Evolutionary conservation across 2,888 invertebrate species (phyloP), one percentile per base, ranked within the genome.

Genomic region (Thymelicus lineola): DNA sequence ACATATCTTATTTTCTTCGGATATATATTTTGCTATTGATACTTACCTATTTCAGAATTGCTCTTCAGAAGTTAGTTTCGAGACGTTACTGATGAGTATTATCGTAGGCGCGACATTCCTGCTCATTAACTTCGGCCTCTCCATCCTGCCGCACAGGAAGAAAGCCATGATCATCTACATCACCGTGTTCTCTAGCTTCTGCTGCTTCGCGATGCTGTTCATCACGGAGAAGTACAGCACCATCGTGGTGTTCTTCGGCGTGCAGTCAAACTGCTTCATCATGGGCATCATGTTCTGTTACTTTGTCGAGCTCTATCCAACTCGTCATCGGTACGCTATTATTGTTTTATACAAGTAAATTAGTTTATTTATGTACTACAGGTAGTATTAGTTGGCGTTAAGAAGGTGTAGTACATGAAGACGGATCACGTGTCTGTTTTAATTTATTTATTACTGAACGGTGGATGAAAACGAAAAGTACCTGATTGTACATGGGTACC

Each of bases 271-370:
- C 46, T 82, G 80, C 15, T 66, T 86, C 7, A 75, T 78, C 7
- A 81, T 83, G 58, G 86, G 84, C 4, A 75, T 83, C 1, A 75
- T 84, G 6, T 82, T 80, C 58, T 81, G 84, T 0, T 86, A 86
- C 60, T 84, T 81, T 36, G 81, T 86, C n/a, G 86, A 86, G 69
- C 70, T 86, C 10, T 86, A 82, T 74, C 86, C 86, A 0, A 86
- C 86, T 2, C 85, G 85, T 15, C 79, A 80, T 73, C 78, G 86
- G 86, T 86, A 65, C 79, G 81, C n/a, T 45, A 0, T 1, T 12
- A 1, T 53, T 20, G n/a, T 53, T 53, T n/a, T n/a, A n/a, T n/a
- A n/a, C n/a, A n/a, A n/a, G n/a, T n/a, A n/a, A n/a, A n/a, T n/a
- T n/a, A n/a, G n/a, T n/a, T n/a, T n/a, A n/a, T n/a, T n/a, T n/a